These are phyloP conservation scores for Spinus pinus DNA, from an alignment of 2,797 vertebrate species.

Conservation along the genomic window DNA sequence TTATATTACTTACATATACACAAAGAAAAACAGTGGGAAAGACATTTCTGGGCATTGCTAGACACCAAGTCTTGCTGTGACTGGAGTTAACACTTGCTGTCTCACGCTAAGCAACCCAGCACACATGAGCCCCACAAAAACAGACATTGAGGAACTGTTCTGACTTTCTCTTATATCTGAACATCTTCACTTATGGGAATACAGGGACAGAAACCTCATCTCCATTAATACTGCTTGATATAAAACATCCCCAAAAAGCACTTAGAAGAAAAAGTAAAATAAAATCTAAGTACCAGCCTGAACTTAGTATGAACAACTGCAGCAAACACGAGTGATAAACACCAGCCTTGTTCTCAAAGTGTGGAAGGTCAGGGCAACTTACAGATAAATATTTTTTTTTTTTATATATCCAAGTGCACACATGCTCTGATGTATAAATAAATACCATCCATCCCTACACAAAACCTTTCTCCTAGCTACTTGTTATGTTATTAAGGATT, in stretches of 20 bases:
- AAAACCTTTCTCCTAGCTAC: background rate
- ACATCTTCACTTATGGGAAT: background rate
- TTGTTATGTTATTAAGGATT: background rate
- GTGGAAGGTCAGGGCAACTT: background rate
- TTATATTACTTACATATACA: background rate
- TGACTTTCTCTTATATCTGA: background rate
- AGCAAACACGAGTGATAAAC: background rate
- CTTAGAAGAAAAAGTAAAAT: background rate
- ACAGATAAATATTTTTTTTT: background rate
- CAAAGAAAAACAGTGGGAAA: background rate
- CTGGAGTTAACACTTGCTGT: background rate
- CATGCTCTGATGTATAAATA: background rate
- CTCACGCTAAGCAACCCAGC: background rate
- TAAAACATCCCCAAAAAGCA: background rate
- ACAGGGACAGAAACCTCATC: background rate
- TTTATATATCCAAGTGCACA: background rate
- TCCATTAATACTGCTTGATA: background rate
- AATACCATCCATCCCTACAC: background rate
- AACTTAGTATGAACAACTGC: background rate
- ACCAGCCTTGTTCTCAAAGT: background rate
- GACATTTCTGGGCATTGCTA: background rate
- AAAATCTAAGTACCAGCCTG: background rate
- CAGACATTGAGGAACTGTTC: background rate
- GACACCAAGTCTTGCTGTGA: background rate
- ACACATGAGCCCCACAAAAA: background rate